Base-by-base conservation (phyloP, 2,888 invertebrate species). In the Zygothrica quintamaculata region DNA sequence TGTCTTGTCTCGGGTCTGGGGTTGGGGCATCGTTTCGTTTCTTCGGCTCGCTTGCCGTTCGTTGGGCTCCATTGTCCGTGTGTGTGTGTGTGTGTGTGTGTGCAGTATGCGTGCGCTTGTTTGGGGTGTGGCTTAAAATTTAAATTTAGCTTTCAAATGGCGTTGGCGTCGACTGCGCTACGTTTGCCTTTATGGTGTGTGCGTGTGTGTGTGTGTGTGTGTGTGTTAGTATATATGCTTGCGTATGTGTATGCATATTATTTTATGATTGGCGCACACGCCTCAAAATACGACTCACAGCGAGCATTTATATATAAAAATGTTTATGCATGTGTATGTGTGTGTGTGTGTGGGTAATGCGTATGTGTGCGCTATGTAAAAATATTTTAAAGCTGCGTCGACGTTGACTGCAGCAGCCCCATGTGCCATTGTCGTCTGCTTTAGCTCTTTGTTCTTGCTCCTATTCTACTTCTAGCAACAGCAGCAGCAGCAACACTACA, bases 41-140 rank as follows among this genome's bases (percentile, higher is more conserved):
- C 39, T 52, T 71, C 62, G 68, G 71, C 62, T 85, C 75, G 77
- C 53, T 58, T 65, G 73, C 55, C 65, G 75, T 69, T 77, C 73
- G 72, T 65, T 65, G 66, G 52, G 65, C 70, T 77, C 74, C 76
- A 73, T 80, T 70, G 84, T 76, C 55, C 55, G 26, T 57, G 62
- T 57, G 53, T 55, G 68, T 43, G 43, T 70, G 74, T 70, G 48
- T 82, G 66, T 42, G 72, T 61, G 64, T 47, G 61, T 70, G 65
- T 70, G 71, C 43, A 31, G 61, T 78, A 79, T 88, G 73, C 88
- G 77, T 72, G 85, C 79, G 77, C 67, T 81, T 86, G 81, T 87
- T 81, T 72, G 86, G 87, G 90, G 90, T 88, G 90, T 90, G 90
- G 90, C 90, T 89, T 89, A 90, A 89, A 88, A 90, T 90, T 90